phyloP scores from a whole-genome alignment of 1,140 invertebrate genomes.

The Temnothorax curvispinosus region DNA sequence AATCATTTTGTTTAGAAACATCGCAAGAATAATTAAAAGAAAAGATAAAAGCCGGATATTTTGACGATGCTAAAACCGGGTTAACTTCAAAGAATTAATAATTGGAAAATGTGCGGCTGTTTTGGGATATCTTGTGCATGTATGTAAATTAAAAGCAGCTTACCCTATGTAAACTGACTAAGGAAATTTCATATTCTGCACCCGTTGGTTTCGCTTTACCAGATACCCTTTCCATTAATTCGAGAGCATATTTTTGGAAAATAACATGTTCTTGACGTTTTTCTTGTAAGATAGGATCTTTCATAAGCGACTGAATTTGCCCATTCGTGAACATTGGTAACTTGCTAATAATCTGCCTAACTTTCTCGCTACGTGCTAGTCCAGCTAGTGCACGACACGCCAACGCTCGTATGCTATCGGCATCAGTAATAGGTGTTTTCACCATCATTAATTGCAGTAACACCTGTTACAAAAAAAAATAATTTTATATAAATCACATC shows the following conservation, averaged over 20 bases:
- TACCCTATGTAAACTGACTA: conserved; percentile 93
- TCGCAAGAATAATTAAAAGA: not conserved
- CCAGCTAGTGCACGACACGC: conserved; percentile 97
- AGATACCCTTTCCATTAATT: conserved; percentile 96
- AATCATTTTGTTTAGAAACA: conserved; percentile 31
- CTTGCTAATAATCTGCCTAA: conserved; percentile 98
- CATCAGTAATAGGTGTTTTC: conserved; percentile 98
- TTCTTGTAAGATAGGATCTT: conserved; percentile 98
- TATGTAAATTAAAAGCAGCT: conserved; percentile 65
- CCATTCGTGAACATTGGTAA: conserved; percentile 97
- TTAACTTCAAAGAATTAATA: not conserved
- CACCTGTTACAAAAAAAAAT: conserved; percentile 83
- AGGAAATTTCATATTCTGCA: conserved; percentile 92
- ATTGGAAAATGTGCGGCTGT: not conserved
- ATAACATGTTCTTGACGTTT: conserved; percentile 97
- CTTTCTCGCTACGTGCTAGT: conserved; percentile 95
- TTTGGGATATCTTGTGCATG: not conserved
- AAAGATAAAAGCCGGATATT: not conserved
- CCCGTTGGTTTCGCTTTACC: conserved; percentile 95
- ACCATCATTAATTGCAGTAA: conserved; percentile 93
- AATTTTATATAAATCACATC: not conserved
- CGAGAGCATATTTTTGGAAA: conserved; percentile 98
- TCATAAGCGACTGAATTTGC: conserved; percentile 97
- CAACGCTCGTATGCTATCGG: conserved; percentile 96
- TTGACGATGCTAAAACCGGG: conserved; percentile 15